phyloP scores from a whole-genome alignment of 2,888 invertebrate genomes.

The Sthenelais limicola region DNA sequence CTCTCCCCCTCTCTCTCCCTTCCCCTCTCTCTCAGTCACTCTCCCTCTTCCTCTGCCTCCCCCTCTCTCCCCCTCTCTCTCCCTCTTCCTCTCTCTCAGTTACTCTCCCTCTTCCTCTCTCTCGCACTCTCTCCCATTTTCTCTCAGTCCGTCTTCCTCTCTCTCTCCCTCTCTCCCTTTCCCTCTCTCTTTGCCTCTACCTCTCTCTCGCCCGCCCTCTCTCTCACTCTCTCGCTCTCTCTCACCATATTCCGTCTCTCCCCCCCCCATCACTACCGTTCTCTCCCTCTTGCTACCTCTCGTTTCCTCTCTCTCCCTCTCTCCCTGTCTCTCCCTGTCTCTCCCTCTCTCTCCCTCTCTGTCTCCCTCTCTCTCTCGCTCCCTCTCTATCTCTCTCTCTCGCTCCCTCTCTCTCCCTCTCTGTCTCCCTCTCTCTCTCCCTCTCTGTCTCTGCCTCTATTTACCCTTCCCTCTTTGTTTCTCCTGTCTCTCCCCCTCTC shows the following conservation, averaged over 20 bases:
- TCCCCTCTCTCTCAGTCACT: conserved; percentile 11
- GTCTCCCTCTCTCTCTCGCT: conserved; percentile 1
- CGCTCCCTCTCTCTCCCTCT: neutral
- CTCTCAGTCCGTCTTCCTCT: conserved; percentile 14
- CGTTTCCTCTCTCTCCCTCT: conserved; percentile 5
- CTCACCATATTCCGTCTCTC: conserved; percentile 1
- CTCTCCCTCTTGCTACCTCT: conserved; percentile 10
- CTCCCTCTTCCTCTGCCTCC: conserved; percentile 3
- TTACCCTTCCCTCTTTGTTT: neutral
- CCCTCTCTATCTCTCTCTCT: conserved; percentile 15
- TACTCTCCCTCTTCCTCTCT: conserved; percentile 4
- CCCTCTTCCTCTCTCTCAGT: conserved; percentile 3
- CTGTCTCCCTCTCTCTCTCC: neutral
- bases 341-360: conserved; percentile 13
- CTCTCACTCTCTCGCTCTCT: no score
- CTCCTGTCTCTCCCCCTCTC: conserved; percentile 5
- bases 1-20: no score
- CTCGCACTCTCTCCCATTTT: neutral
- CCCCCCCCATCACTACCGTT: conserved; percentile 6
- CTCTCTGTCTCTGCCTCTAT: neutral
- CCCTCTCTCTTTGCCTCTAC: neutral
- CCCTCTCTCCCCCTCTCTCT: conserved; percentile 13
- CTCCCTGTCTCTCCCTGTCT: conserved; percentile 4
- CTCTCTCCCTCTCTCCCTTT: neutral
- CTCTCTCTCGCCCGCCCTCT: neutral